Base-by-base conservation (phyloP, 2,797 vertebrate genomes). In the Poeciliopsis gracilis region DNA sequence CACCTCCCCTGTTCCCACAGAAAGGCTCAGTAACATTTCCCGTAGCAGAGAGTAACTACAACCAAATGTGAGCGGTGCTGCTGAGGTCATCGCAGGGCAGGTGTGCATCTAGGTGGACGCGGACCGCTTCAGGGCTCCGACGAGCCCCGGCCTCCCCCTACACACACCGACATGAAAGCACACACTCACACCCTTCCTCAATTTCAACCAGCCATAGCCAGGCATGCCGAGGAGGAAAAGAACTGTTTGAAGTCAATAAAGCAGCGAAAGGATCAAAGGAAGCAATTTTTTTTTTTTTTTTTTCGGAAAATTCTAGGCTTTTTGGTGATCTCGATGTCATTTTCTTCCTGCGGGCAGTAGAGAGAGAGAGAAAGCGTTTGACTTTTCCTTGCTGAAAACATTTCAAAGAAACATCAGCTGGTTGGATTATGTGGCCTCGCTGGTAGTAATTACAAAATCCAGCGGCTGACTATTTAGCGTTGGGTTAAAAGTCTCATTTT, bases 31-130 rank as follows among this genome's bases (percentile, higher is more conserved):
- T 33, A 88, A 89, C 86, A 74, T 85, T 87, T 87, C 78, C 87
- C 88, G 30, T 47, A 78, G 84, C 89, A 79, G 47, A 47, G 75
- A 66, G 45, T 94, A 96, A 95, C 89, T 87, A 81, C 82, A 95
- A 93, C 92, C 93, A 95, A 94, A 93, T 95, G 94, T 92, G 84
- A 89, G 86, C 83, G 72, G 76, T 72, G 83, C 73, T 77, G 83
- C 84, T 86, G 84, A 91, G 93, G 93, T 95, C 94, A 95, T 72
- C 45, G 78, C 67, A 91, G 92, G 95, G 92, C 92, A 92, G 92
- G 93, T 93, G 89, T 93, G 89, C 87, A 82, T 80, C 82, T 84
- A 82, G 92, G 90, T 92, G 91, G 84, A 91, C 74, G 67, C 55
- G 82, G 77, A 83, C 80, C 38, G 85, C 90, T 85, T 84, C 73